Evolutionary conservation across 2,797 vertebrate species (phyloP).

Genomic region (Chaunax sp.): DNA sequence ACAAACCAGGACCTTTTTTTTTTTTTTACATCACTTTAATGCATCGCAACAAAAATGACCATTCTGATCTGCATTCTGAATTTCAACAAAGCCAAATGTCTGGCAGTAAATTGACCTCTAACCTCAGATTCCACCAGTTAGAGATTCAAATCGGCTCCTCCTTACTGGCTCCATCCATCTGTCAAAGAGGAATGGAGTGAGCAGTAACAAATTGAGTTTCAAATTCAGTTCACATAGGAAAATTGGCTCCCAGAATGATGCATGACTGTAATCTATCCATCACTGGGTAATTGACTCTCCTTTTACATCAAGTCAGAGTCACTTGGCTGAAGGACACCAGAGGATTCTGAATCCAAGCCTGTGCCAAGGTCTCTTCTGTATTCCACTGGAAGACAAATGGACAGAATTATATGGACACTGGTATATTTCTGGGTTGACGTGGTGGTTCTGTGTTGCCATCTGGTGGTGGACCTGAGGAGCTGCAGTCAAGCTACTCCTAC

Average conservation of each 20-base stretch:
- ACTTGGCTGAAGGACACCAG: constrained; percentile 74
- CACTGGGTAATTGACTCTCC: constrained; percentile 73
- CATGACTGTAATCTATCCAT: constrained; percentile 74
- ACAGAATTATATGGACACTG: neutral
- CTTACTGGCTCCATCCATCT: constrained; percentile 55
- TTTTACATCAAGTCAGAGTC: constrained; percentile 65
- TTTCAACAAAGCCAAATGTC: constrained; percentile 29
- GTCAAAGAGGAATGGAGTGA: constrained; percentile 38
- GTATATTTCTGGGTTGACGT: neutral
- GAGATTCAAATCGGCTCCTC: constrained; percentile 53
- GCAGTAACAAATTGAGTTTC: constrained; percentile 72
- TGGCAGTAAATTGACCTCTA: constrained; percentile 59
- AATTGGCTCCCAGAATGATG: constrained; percentile 70
- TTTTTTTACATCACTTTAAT: constrained; percentile 1
- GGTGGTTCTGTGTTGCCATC: constrained; percentile 69
- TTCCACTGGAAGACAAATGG: constrained; percentile 52
- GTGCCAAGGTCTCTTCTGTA: constrained; percentile 56
- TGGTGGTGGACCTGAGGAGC: constrained; percentile 49
- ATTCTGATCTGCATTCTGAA: constrained; percentile 42
- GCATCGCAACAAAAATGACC: constrained; percentile 17
- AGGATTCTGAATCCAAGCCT: constrained; percentile 46
- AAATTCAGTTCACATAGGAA: constrained; percentile 68
- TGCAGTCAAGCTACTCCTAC: constrained; percentile 8
- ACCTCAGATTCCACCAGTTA: constrained; percentile 48
- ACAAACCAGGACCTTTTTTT: neutral